Conservation (phyloP, 1,140 invertebrate species). For the Cecropterus lyciades region DNA sequence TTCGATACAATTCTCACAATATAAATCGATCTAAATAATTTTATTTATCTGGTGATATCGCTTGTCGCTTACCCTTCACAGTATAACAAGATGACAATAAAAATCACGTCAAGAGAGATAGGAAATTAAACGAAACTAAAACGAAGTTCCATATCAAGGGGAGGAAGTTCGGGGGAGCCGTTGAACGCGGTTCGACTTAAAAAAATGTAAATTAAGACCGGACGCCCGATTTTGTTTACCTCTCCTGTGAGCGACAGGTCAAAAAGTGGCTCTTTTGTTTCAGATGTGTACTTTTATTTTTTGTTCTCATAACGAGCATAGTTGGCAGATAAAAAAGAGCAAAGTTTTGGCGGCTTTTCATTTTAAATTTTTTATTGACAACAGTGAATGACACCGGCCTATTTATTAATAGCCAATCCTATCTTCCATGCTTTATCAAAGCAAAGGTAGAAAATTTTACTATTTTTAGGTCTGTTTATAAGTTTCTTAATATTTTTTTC, state of each 20-base stretch:
- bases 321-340: slow-evolving; percentile 33
- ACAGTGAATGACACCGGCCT: slow-evolving; percentile 10
- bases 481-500: no score
- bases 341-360: slow-evolving; percentile 31
- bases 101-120: slow-evolving; percentile 73
- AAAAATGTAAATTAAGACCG: slow-evolving; percentile 73
- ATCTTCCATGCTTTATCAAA: no score
- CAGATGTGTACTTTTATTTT: slow-evolving; percentile 43
- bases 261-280: slow-evolving; percentile 60
- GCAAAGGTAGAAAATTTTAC: no score
- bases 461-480: no score
- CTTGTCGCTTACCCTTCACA: background rate
- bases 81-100: slow-evolving; percentile 57
- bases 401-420: slow-evolving; percentile 11
- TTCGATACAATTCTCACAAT: no score
- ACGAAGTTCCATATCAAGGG: slow-evolving; percentile 66
- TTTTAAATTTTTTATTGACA: slow-evolving; percentile 33
- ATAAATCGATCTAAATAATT: no score
- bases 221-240: slow-evolving; percentile 70
- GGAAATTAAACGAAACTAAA: slow-evolving; percentile 82
- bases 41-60: background rate
- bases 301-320: slow-evolving; percentile 45
- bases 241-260: slow-evolving; percentile 71
- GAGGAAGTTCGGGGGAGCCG: slow-evolving; percentile 53
- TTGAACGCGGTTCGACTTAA: slow-evolving; percentile 50